Evolutionary conservation across 1,140 invertebrate genomes (phyloP), one percentile per base, ranked within the genome.

Genomic region (Zaprionus kolodkinae): DNA sequence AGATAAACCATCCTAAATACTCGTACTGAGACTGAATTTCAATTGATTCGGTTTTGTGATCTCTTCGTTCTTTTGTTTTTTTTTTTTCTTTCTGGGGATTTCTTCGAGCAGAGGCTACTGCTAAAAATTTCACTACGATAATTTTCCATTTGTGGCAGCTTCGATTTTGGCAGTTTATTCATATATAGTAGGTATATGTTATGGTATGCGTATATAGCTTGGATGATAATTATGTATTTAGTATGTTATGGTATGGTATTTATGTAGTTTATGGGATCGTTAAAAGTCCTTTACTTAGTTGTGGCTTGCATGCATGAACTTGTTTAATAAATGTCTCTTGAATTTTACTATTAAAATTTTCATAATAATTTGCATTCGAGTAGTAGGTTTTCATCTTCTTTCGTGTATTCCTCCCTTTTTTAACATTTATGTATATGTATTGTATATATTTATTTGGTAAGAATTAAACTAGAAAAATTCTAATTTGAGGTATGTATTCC

Each of bases 401-500:
- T 56, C 71, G 60, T 33, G 55, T 76, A 62, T 79, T 72, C 45
- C 69, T 54, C 69, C 48, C 54, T 76, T 68, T 85, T 76, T 68
- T 85, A 85, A 85, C 82, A 85, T 85, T 85, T 81, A 85, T 81
- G 81, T 81, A 85, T 86, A 85, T 81, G 72, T 80, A 35, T n/a
- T 57, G 30, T 57, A 57, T 50, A 57, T 63, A 12, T 72, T 84
- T 85, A 81, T 85, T 64, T 82, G 86, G 67, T 89, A 89, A 90
- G 87, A 89, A 90, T 89, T 89, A 89, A 91, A 79, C 86, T 89
- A 89, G 86, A 89, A 90, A 89, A 89, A 89, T 89, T 86, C 86
- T 89, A 89, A 89, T 90, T 84, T 89, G 86, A 89, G 86, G 86
- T 89, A 89, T 90, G 87, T 89, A 90, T 89, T 89, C 85, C 85